These are phyloP conservation scores for Thaleichthys pacificus DNA, from an alignment of 2,797 vertebrate genomes.

Conservation along the genomic window DNA sequence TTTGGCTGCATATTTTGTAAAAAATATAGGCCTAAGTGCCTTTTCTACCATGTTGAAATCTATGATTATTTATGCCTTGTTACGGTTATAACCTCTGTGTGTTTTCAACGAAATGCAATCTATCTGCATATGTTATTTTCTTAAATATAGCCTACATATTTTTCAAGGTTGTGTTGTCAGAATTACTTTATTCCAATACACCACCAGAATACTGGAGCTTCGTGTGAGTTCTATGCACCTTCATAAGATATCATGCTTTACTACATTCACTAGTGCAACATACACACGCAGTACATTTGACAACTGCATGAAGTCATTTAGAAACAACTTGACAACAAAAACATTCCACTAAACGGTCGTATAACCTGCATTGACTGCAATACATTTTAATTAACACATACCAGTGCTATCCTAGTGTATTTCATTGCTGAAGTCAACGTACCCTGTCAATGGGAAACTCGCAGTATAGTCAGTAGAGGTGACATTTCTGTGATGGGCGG, in stretches of 20 bases:
- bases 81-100: slow-evolving; percentile 40
- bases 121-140: slow-evolving; percentile 51
- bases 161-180: slow-evolving; percentile 31
- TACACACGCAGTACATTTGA: too few relatives aligned
- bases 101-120: slow-evolving; percentile 54
- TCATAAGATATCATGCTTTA: too few relatives aligned
- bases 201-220: neutral
- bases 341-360: too few relatives aligned
- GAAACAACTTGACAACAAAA: too few relatives aligned
- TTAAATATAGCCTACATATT: slow-evolving; percentile 53
- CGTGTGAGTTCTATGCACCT: slow-evolving; percentile 1
- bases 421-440: neutral
- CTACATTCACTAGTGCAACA: too few relatives aligned
- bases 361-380: too few relatives aligned
- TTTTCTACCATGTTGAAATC: slow-evolving; percentile 44
- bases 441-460: neutral
- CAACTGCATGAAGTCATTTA: too few relatives aligned
- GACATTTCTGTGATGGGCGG: slow-evolving; percentile 57
- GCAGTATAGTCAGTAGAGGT: slow-evolving; percentile 42
- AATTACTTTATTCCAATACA: neutral
- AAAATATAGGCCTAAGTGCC: slow-evolving; percentile 16
- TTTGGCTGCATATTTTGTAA: slow-evolving; percentile 32
- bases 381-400: too few relatives aligned
- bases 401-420: too few relatives aligned
- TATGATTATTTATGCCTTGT: slow-evolving; percentile 62